phyloP scores from a whole-genome alignment of 2,888 invertebrate genomes.

The Chymomyza caudatula region DNA sequence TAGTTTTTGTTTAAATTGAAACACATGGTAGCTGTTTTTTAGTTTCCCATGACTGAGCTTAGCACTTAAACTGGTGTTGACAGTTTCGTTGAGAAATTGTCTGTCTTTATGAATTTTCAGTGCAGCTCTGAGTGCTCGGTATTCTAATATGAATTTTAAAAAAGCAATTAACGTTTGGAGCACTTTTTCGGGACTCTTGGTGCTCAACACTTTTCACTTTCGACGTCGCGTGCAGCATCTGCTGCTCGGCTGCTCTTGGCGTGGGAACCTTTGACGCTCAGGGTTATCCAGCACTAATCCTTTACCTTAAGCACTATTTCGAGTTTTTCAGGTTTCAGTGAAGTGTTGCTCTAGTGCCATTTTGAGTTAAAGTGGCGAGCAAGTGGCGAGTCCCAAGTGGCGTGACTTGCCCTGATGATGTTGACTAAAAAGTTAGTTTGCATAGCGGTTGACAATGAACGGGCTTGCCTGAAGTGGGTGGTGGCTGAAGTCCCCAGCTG shows the following conservation, averaged over 20 bases:
- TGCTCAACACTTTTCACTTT: constrained; percentile 38
- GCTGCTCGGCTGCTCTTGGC: constrained; percentile 21
- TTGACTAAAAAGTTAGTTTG: too few relatives aligned
- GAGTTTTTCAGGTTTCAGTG: constrained; percentile 20
- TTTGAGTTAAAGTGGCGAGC: constrained; percentile 21
- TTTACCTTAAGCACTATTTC: constrained; percentile 43
- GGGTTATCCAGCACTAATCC: constrained; percentile 49
- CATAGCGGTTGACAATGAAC: too few relatives aligned
- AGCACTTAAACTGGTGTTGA: constrained; percentile 76
- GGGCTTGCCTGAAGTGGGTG: too few relatives aligned
- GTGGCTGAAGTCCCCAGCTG: too few relatives aligned
- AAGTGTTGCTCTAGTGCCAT: constrained; percentile 23
- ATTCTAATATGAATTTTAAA: constrained; percentile 54
- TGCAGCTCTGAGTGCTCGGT: constrained; percentile 31
- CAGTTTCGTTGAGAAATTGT: constrained; percentile 74
- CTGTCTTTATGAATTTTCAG: constrained; percentile 25
- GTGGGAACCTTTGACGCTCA: constrained; percentile 51
- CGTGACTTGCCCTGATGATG: too few relatives aligned
- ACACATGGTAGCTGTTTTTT: constrained; percentile 36
- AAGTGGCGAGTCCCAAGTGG: constrained; percentile 4
- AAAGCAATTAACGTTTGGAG: constrained; percentile 42
- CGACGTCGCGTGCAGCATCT: constrained; percentile 31
- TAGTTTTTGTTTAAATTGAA: constrained; percentile 23
- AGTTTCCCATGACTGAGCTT: constrained; percentile 30
- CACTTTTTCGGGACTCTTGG: not conserved